Base-by-base conservation (phyloP, 2,888 invertebrate species). In the Drosophila niveifrons region DNA sequence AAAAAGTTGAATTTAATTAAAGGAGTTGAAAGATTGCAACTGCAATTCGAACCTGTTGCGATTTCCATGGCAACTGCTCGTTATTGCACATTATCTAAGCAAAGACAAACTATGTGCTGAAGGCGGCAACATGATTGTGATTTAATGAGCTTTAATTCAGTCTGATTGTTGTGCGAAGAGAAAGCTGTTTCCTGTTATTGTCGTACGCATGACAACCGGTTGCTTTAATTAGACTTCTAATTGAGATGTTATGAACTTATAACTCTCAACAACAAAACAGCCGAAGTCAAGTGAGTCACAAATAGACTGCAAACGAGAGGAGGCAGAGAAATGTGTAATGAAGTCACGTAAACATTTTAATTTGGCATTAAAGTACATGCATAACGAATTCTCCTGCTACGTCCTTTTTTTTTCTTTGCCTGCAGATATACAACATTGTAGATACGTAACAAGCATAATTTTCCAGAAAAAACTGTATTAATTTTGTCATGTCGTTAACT, bases 291-390 rank as follows among this genome's bases (percentile, higher is more conserved):
- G 10, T 52, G 57, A 31, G 34, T 58, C 29, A 11, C n/a, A 34
- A n/a, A 13, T n/a, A 18, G 34, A 18, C 51, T 36, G 10, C 28
- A 39, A 8, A 28, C 1, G 34, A 31, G 15, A 23, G 36, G 0
- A n/a, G 56, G 23, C 34, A 58, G 15, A 2, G 39, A 41, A 48
- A 34, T 80, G 56, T 64, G 66, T 80, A 84, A 87, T 89, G 88
- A 89, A 87, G 88, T 85, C 85, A 85, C 85, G 85, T 85, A 75
- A 84, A 67, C 80, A 84, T 84, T 85, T 85, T 84, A 85, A 87
- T 82, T 87, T 87, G 74, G 62, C 65, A 85, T 85, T 89, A 89
- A 76, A 79, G 74, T 68, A 79, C 62, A 57, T 47, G 57, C 47
- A 34, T 13, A 23, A 57, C 8, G 34, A 46, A 36, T 36, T 3